phyloP scores from a whole-genome alignment of 2,113 vertebrate genomes.

The Columba janthina region DNA sequence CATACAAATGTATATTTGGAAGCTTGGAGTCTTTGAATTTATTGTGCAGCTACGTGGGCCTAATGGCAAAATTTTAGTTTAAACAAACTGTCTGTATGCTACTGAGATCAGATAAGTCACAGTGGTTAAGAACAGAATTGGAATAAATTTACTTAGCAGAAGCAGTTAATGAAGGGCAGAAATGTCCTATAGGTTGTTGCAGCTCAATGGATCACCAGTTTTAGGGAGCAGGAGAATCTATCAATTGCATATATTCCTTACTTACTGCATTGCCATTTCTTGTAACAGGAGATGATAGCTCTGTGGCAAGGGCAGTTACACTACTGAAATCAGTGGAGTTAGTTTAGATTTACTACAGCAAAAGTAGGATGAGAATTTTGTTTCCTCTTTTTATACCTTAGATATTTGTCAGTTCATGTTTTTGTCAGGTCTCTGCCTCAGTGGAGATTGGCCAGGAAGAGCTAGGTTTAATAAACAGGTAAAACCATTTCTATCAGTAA shows the following conservation, averaged over 20 bases:
- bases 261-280: background rate
- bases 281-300: background rate
- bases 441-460: background rate
- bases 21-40: background rate
- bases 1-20: background rate
- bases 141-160: background rate
- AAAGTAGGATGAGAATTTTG: background rate
- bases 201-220: background rate
- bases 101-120: background rate
- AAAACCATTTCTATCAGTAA: background rate
- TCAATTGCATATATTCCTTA: background rate
- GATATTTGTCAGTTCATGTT: background rate
- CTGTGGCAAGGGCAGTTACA: rapidly evolving
- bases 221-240: background rate
- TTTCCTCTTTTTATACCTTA: background rate
- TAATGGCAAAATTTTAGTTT: background rate
- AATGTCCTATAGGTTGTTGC: background rate
- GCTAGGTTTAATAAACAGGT: background rate
- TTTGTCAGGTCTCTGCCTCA: background rate
- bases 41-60: background rate
- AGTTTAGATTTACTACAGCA: background rate
- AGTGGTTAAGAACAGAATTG: background rate
- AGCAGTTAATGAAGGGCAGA: background rate
- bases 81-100: background rate
- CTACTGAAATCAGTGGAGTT: background rate